These are phyloP conservation scores for Trinorchestia longiramus DNA, from an alignment of 1,140 invertebrate species.

Conservation along the genomic window DNA sequence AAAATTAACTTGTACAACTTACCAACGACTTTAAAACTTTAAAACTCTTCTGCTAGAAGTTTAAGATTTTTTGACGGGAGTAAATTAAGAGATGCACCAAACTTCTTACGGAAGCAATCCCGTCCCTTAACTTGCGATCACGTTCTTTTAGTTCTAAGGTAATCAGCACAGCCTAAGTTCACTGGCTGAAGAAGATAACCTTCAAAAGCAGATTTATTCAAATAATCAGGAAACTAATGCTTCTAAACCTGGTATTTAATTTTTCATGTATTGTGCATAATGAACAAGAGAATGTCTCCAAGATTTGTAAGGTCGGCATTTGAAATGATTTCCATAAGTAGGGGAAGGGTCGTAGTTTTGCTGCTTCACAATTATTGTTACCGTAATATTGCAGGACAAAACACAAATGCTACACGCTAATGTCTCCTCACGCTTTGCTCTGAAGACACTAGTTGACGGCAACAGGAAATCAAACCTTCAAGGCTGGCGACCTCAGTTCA, in stretches of 20 bases:
- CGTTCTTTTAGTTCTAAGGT: too few species aligned
- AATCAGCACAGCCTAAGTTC: too few species aligned
- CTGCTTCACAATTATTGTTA: background rate
- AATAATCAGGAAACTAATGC: background rate
- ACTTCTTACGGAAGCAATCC: too few species aligned
- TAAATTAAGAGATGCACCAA: too few species aligned
- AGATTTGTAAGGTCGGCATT: background rate
- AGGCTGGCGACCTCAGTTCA: background rate
- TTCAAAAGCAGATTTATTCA: background rate
- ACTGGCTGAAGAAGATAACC: too few species aligned
- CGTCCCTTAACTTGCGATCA: too few species aligned
- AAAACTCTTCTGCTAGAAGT: too few species aligned
- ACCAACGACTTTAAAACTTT: too few species aligned
- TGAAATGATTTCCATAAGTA: background rate
- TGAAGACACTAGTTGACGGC: background rate
- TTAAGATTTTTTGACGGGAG: too few species aligned
- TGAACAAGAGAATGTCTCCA: background rate
- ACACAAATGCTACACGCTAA: background rate
- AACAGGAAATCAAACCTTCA: background rate
- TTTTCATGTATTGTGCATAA: background rate
- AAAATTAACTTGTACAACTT: background rate
- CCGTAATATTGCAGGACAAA: background rate
- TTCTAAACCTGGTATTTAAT: background rate
- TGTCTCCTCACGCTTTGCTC: background rate
- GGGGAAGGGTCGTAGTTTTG: too few species aligned